These are phyloP conservation scores for Nephrocerus scutellatus DNA, from an alignment of 2,888 invertebrate genomes.

Conservation along the genomic window DNA sequence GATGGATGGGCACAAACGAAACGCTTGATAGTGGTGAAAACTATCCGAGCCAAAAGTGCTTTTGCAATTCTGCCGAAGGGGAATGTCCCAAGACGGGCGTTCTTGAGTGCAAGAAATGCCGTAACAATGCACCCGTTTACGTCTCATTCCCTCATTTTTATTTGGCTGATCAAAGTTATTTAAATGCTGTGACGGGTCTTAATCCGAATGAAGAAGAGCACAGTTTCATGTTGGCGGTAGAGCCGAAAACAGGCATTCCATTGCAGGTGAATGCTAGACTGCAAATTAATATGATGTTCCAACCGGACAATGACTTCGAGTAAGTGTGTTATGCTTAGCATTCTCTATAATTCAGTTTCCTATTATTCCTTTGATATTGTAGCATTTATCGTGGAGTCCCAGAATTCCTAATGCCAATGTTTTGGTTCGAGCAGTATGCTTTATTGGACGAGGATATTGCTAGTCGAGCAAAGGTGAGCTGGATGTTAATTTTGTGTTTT, in stretches of 20 bases:
- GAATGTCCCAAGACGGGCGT: conserved; percentile 55
- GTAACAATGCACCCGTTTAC: conserved; percentile 74
- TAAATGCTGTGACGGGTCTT: conserved; percentile 59
- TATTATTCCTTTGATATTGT: conserved; percentile 27
- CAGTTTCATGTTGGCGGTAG: conserved; percentile 60
- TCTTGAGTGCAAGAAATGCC: conserved; percentile 66
- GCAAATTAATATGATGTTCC: conserved; percentile 66
- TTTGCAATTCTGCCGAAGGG: conserved; percentile 53
- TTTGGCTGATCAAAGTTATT: conserved; percentile 61
- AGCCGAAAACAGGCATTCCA: conserved; percentile 75
- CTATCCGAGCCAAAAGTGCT: conserved; percentile 59
- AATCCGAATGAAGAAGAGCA: conserved; percentile 58
- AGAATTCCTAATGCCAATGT: conserved; percentile 59
- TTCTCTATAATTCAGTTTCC: not conserved
- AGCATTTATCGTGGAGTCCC: conserved; percentile 54
- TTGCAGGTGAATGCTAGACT: conserved; percentile 63
- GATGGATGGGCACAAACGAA: conserved; percentile 53
- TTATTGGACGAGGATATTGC: conserved; percentile 55
- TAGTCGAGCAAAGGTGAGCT: conserved; percentile 36
- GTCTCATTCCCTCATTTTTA: conserved; percentile 78
- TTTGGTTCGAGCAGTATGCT: conserved; percentile 70
- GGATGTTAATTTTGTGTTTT: conserved; percentile 1
- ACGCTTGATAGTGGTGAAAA: conserved; percentile 66
- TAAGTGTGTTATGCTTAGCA: conserved; percentile 43
- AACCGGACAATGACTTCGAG: conserved; percentile 51